Evolutionary conservation across 2,113 vertebrate genomes (phyloP).

Genomic region (Nesogale talazaci): DNA sequence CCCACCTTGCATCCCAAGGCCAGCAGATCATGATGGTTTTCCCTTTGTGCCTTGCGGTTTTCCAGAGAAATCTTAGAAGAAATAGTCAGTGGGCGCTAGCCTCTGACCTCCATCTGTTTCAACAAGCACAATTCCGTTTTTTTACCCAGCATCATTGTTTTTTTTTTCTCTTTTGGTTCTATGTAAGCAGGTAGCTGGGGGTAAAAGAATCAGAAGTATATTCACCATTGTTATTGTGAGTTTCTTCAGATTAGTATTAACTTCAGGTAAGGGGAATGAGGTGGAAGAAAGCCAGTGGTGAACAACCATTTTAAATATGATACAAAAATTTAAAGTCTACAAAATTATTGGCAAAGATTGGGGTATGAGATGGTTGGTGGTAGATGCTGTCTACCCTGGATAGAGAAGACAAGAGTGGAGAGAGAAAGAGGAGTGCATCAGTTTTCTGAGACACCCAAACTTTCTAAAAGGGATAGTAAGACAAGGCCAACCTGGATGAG

Average conservation of each 20-base stretch:
- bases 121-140: not conserved
- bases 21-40: not conserved
- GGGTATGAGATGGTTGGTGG: not conserved
- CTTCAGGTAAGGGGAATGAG: rapidly evolving
- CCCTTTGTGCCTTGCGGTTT: not conserved
- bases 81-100: not conserved
- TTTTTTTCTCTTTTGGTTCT: not conserved
- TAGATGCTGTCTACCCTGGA: not conserved
- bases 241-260: no score
- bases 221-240: not conserved
- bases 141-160: not conserved
- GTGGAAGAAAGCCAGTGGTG: not conserved
- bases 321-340: constrained; percentile 2
- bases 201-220: not conserved
- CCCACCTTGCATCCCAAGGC: not conserved
- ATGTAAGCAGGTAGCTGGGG: not conserved
- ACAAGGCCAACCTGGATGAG: not conserved
- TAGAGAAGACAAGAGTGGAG: not conserved
- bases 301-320: not conserved
- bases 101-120: not conserved
- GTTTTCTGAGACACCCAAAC: not conserved
- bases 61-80: not conserved
- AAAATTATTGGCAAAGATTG: not conserved
- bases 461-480: not conserved
- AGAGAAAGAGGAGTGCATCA: not conserved